Conservation (phyloP, 2,888 invertebrate genomes). For the Pseudeuparius sepicola region DNA sequence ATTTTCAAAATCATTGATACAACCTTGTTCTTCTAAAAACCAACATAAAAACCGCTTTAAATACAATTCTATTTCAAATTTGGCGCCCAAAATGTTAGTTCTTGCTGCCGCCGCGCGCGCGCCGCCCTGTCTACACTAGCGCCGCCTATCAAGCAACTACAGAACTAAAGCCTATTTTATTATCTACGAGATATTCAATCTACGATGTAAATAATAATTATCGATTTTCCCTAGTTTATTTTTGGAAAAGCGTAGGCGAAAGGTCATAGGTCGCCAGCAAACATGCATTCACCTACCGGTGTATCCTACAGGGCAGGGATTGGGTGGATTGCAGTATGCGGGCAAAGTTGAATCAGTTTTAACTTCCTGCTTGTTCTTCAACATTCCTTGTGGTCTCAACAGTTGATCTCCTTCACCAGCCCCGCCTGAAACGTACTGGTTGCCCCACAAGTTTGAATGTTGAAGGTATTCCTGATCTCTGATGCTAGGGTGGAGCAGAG, state of each 20-base stretch:
- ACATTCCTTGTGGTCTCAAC: conserved; percentile 46
- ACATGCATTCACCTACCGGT: too few species aligned
- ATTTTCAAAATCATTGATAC: conserved; percentile 86
- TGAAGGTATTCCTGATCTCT: conserved; percentile 82
- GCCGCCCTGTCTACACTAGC: too few species aligned
- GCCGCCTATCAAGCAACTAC: too few species aligned
- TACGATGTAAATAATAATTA: too few species aligned
- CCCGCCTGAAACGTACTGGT: conserved; percentile 66
- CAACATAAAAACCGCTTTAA: not conserved
- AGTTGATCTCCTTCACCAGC: conserved; percentile 62
- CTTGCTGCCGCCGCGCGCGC: too few species aligned
- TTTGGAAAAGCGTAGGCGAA: too few species aligned
- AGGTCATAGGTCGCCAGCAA: too few species aligned
- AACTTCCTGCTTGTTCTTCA: conserved; percentile 59
- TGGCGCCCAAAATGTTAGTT: too few species aligned
- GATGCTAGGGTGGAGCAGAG: conserved; percentile 52
- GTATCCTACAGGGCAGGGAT: conserved; percentile 95
- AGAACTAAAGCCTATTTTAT: too few species aligned
- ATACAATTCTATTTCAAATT: too few species aligned
- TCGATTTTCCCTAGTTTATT: too few species aligned
- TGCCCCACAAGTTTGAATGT: conserved; percentile 58
- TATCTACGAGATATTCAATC: too few species aligned
- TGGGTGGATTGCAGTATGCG: conserved; percentile 98
- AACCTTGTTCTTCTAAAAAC: conserved; percentile 62
- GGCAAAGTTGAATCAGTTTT: conserved; percentile 89